Evolutionary conservation across 2,888 invertebrate species (phyloP).

Genomic region (Cabera pusaria): DNA sequence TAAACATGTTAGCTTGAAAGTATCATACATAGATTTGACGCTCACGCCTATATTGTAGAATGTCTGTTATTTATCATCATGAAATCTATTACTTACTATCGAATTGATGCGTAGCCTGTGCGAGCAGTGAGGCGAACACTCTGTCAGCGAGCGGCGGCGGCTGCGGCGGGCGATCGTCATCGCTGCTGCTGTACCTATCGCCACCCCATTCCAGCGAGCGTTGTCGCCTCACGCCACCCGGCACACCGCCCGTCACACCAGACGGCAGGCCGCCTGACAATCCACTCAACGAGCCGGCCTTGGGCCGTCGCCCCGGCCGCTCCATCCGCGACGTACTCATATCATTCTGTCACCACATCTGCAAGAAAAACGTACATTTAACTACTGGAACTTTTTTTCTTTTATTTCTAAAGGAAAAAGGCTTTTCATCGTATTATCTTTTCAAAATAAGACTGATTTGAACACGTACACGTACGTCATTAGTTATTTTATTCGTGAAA

Average conservation of each 20-base stretch:
- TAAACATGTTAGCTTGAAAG: no score
- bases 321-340: slow-evolving; percentile 69
- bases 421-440: no score
- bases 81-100: slow-evolving; percentile 57
- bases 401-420: no score
- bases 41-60: no score
- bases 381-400: no score
- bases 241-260: slow-evolving; percentile 61
- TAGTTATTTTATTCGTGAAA: no score
- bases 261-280: slow-evolving; percentile 62
- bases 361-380: slow-evolving; percentile 34
- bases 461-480: no score
- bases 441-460: no score
- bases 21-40: no score
- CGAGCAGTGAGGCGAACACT: slow-evolving; percentile 79
- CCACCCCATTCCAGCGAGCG: slow-evolving; percentile 84
- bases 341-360: slow-evolving; percentile 63
- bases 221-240: slow-evolving; percentile 73
- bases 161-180: slow-evolving; percentile 77
- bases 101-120: slow-evolving; percentile 80
- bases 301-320: slow-evolving; percentile 70
- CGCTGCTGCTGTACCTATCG: slow-evolving; percentile 82
- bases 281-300: slow-evolving; percentile 75
- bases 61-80: no score
- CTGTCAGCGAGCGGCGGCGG: slow-evolving; percentile 77